Conservation (phyloP, 2,113 vertebrate genomes). For the Melanostigma gelatinosum region DNA sequence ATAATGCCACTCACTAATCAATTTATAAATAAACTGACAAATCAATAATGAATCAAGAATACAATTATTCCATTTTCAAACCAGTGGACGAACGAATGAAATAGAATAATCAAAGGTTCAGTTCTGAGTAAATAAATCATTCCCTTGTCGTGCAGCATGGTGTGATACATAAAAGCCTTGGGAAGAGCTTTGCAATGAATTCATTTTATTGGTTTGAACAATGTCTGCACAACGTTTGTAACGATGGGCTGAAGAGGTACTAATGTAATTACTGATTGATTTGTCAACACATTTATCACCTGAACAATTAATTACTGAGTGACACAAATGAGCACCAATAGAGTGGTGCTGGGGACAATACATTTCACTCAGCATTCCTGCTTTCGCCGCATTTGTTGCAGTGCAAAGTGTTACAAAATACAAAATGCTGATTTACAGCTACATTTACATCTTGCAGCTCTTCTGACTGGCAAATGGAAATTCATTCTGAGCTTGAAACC, state of each 20-base stretch:
- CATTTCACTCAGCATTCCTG: background rate
- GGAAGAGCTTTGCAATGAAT: background rate
- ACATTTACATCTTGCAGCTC: conserved; percentile 7
- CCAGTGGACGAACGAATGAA: background rate
- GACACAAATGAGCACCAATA: background rate
- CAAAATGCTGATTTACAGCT: conserved; percentile 1
- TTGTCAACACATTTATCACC: conserved; percentile 7
- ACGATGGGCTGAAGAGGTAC: background rate
- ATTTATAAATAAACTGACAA: background rate
- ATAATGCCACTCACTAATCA: background rate
- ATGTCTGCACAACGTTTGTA: background rate
- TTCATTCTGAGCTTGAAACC: conserved; percentile 15
- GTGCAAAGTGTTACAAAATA: conserved; percentile 4
- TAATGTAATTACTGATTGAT: background rate
- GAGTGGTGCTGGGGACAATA: background rate
- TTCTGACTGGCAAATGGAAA: background rate
- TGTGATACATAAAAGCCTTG: background rate
- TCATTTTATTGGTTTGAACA: background rate
- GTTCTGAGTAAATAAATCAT: background rate
- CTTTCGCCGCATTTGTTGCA: background rate
- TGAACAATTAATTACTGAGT: background rate
- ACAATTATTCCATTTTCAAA: too few species aligned
- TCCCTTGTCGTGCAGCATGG: background rate
- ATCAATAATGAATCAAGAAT: background rate
- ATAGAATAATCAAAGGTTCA: background rate